A percentile compares a stretch with the other conserved stretches of the same genome.
Evolutionary conservation across 2,113 vertebrate species (phyloP).

Genomic region (Trinectes maculatus): DNA sequence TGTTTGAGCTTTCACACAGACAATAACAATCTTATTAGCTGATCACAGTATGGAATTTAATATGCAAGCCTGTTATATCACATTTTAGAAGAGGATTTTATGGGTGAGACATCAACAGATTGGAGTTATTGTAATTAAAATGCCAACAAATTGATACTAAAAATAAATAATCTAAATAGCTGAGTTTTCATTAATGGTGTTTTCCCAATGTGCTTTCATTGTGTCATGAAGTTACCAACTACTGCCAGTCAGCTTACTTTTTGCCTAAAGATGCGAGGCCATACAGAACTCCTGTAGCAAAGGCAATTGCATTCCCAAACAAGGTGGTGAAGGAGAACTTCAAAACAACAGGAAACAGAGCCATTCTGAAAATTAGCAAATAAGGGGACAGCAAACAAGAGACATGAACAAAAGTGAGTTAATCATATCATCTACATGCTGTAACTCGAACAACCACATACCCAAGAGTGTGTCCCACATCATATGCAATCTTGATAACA

Average conservation of each 20-base stretch:
- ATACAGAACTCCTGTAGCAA: conserved; percentile 93
- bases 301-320: conserved; percentile 92
- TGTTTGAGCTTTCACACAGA: conserved; percentile 18
- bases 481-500: too few species aligned
- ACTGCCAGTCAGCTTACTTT: conserved; percentile 81
- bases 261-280: conserved; percentile 93
- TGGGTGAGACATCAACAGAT: conserved; percentile 21
- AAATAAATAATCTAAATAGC: not conserved
- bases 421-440: conserved; percentile 5
- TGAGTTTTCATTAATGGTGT: too few species aligned
- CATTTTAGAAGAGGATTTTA: conserved; percentile 19
- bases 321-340: conserved; percentile 91
- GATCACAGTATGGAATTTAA: conserved; percentile 48
- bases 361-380: conserved; percentile 85
- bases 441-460: not conserved
- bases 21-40: conserved; percentile 25
- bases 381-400: not conserved
- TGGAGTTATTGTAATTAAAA: conserved; percentile 15
- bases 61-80: conserved; percentile 29
- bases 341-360: conserved; percentile 87
- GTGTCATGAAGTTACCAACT: not conserved
- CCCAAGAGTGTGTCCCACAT: not conserved
- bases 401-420: conserved; percentile 15
- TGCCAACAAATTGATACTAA: not conserved
- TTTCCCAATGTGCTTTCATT: not conserved